Base-by-base conservation (phyloP, 2,113 vertebrate species). In the Anoplopoma fimbria region DNA sequence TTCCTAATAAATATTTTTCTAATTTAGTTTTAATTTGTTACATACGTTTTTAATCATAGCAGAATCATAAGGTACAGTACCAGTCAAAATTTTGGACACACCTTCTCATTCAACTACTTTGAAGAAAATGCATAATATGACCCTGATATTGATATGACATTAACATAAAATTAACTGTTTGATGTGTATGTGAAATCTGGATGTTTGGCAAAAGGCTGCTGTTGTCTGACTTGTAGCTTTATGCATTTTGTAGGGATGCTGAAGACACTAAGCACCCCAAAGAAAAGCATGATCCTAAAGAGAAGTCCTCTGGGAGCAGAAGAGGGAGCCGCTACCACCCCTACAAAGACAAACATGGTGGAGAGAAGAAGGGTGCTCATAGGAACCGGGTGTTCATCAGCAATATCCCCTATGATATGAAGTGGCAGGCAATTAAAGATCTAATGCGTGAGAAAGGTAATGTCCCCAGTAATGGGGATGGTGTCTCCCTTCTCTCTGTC, bases 401-500 rank as follows among this genome's bases (percentile, higher is more conserved):
- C 96, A 99, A 99, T 91, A 99, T 99, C 88, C 98, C 98, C 0
- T 99, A 99, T 94, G 98, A 99, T 92, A 98, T 98, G 97, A 99
- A 99, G 93, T 99, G 98, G 98, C 98, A 99, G 96, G 97, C 97
- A 77, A 99, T 99, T 94, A 99, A 99, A 98, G 98, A 99, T 94
- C 96, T 99, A 64, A 99, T 99, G 98, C 96, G 98, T 92, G 98
- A 99, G 89, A 99, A 98, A 99, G 98, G 98, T 99, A 99, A 94
- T 86, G 47, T 89, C 80, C 75, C 69, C 73, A 34, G 36, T 55
- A 69, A 77, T 73, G 51, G 84, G 88, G 78, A 77, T 81, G 69
- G 58, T 74, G 36, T 87, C 27, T 49, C 33, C 65, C 38, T 61
- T 73, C 42, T 74, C 25, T 79, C 71, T 85, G 1, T 60, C 75